Conservation (phyloP, 2,888 invertebrate genomes). For the Trichogramma evanescens region DNA sequence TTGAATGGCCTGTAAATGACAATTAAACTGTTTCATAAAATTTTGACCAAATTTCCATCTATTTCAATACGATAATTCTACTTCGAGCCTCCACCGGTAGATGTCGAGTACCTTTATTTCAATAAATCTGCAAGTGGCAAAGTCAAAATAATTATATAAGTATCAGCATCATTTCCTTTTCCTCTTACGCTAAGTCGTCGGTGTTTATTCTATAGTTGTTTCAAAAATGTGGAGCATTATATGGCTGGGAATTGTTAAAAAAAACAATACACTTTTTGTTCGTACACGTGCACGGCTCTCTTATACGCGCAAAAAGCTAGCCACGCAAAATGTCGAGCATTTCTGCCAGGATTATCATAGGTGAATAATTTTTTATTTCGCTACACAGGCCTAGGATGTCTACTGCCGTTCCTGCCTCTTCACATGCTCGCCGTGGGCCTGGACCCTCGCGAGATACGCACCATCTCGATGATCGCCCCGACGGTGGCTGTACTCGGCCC, state of each 20-base stretch:
- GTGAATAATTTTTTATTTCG: background rate
- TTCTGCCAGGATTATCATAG: background rate
- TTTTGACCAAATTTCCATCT: no score
- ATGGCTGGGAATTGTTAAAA: background rate
- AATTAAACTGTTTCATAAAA: no score
- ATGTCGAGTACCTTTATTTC: no score
- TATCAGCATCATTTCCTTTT: no score
- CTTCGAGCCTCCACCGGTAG: no score
- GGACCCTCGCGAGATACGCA: slow-evolving; percentile 65
- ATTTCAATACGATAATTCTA: no score
- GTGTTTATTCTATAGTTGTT: no score
- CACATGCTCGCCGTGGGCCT: slow-evolving; percentile 71
- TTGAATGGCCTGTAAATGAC: no score
- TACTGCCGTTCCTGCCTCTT: slow-evolving; percentile 73
- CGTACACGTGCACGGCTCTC: background rate
- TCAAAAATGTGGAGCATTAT: no score
- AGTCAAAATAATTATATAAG: no score
- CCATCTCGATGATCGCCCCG: slow-evolving; percentile 68
- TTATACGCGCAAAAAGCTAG: slow-evolving; percentile 3
- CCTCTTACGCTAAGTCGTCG: no score
- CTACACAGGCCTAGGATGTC: slow-evolving; percentile 67
- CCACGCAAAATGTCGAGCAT: background rate
- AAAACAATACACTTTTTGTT: background rate
- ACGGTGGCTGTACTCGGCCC: slow-evolving; percentile 74
- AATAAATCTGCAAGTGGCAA: no score